Evolutionary conservation across 2,113 vertebrate genomes (phyloP).

Genomic region (Microcebus lehilahytsara): DNA sequence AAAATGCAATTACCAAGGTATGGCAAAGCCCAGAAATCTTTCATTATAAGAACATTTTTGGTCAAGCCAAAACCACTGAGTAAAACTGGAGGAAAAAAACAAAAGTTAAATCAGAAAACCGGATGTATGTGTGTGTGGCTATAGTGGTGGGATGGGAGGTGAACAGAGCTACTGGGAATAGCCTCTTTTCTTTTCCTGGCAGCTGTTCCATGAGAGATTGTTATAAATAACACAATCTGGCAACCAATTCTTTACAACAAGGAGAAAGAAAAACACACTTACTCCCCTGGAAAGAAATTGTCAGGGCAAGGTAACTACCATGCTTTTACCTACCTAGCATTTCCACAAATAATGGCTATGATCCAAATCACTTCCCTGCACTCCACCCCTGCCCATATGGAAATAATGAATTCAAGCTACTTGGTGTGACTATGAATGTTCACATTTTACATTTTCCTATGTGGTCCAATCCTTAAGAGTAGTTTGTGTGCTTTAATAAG

Average conservation of each 20-base stretch:
- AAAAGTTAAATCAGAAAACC: slow-evolving; percentile 52
- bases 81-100: slow-evolving; percentile 46
- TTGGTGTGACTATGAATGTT: slow-evolving; percentile 29
- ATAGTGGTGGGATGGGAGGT: background rate
- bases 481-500: slow-evolving; percentile 36
- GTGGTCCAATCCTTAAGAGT: background rate
- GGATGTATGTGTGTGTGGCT: slow-evolving; percentile 44
- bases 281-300: slow-evolving; percentile 32
- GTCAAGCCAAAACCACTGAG: slow-evolving; percentile 66
- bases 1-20: slow-evolving; percentile 52
- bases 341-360: slow-evolving; percentile 43
- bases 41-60: slow-evolving; percentile 66
- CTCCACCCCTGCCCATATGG: background rate
- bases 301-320: slow-evolving; percentile 43
- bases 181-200: slow-evolving; percentile 63
- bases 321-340: slow-evolving; percentile 22
- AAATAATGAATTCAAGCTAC: slow-evolving; percentile 56
- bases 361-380: slow-evolving; percentile 13
- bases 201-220: slow-evolving; percentile 64
- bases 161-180: slow-evolving; percentile 48
- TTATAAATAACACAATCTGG: slow-evolving; percentile 70
- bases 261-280: slow-evolving; percentile 64
- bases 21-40: slow-evolving; percentile 56
- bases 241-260: slow-evolving; percentile 55
- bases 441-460: slow-evolving; percentile 47